Conservation (phyloP, 2,888 invertebrate species). For the Euproctis similis region DNA sequence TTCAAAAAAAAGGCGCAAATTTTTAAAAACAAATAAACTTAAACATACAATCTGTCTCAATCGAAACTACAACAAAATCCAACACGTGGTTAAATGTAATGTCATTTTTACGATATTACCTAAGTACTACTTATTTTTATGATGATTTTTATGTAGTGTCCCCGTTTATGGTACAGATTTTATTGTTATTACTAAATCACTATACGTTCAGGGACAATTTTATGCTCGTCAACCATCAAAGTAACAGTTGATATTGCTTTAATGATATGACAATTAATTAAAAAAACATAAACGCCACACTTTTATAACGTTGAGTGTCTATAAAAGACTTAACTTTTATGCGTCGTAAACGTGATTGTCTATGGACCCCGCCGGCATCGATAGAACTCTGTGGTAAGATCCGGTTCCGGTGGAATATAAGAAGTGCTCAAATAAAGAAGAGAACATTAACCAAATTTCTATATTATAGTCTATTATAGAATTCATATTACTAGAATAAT, state of each 20-base stretch:
- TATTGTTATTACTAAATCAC: slow-evolving; percentile 71
- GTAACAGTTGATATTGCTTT: slow-evolving; percentile 68
- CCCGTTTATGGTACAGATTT: slow-evolving; percentile 52
- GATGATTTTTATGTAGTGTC: slow-evolving; percentile 60
- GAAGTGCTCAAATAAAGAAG: slow-evolving; percentile 37
- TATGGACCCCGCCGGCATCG: slow-evolving; percentile 58
- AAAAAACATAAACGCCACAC: slow-evolving; percentile 73
- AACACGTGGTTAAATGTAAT: slow-evolving; percentile 17
- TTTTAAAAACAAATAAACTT: too few relatives aligned
- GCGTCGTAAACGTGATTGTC: slow-evolving; percentile 75
- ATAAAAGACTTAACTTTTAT: slow-evolving; percentile 77
- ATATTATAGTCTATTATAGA: too few relatives aligned
- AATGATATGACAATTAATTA: slow-evolving; percentile 73
- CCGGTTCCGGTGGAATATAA: slow-evolving; percentile 31
- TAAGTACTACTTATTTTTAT: slow-evolving; percentile 49
- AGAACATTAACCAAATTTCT: too few relatives aligned
- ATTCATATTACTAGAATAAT: too few relatives aligned
- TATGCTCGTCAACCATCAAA: slow-evolving; percentile 57
- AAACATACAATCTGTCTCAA: too few relatives aligned
- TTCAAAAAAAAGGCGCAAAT: too few relatives aligned
- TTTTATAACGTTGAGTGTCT: slow-evolving; percentile 71
- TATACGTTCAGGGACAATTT: slow-evolving; percentile 65
- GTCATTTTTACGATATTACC: slow-evolving; percentile 31
- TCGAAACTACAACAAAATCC: slow-evolving; percentile 27
- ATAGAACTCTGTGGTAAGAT: slow-evolving; percentile 34